Conservation (phyloP, 2,888 invertebrate genomes). For the Tenthredo notha region DNA sequence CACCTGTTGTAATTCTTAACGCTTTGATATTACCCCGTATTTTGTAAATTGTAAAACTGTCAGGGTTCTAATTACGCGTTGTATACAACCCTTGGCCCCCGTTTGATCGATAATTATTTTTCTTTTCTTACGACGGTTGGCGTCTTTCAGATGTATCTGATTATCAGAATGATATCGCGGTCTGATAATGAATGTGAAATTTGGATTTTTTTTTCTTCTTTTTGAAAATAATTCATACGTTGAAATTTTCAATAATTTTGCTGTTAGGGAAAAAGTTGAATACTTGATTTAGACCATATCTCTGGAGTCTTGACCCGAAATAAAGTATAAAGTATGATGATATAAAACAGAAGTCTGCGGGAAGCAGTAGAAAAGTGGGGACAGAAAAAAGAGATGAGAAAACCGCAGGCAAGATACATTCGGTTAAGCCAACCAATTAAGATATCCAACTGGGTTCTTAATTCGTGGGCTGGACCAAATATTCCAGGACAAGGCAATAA, state of each 20-base stretch:
- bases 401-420: constrained; percentile 62
- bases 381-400: constrained; percentile 51
- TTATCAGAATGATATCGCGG: too few relatives aligned
- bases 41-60: constrained; percentile 32
- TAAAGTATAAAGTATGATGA: not conserved
- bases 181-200: too few relatives aligned
- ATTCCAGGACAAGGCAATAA: constrained; percentile 53
- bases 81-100: not conserved
- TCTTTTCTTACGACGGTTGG: not conserved
- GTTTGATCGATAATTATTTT: not conserved
- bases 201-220: too few relatives aligned
- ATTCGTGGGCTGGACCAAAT: constrained; percentile 70
- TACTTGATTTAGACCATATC: not conserved
- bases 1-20: constrained; percentile 10
- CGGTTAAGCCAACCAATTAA: constrained; percentile 72
- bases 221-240: too few relatives aligned
- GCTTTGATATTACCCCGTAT: constrained; percentile 17
- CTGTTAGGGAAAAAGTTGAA: not conserved
- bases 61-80: constrained; percentile 20
- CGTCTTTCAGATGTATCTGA: not conserved
- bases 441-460: constrained; percentile 68
- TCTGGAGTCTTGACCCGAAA: constrained; percentile 31
- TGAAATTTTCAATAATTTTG: not conserved
- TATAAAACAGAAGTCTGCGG: constrained; percentile 6
- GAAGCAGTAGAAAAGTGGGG: constrained; percentile 54